Evolutionary conservation across 2,113 vertebrate genomes (phyloP).

Genomic region (Macrotus californicus): DNA sequence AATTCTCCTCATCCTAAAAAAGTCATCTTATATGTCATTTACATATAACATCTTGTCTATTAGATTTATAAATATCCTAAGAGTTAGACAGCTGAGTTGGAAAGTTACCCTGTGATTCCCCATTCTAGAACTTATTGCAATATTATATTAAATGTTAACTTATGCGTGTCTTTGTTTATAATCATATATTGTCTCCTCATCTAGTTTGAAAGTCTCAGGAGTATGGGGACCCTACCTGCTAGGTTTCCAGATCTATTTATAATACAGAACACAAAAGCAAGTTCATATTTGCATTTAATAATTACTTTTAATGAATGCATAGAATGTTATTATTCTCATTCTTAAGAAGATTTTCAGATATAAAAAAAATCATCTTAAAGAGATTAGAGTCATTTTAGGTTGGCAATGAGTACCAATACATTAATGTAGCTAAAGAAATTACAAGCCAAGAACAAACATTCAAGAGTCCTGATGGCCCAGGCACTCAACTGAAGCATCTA

Average conservation of each 20-base stretch:
- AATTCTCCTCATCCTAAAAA: not conserved
- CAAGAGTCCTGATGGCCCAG: not conserved
- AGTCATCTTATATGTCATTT: not conserved
- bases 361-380: not conserved
- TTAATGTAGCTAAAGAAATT: not conserved
- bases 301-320: not conserved
- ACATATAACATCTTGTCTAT: not conserved
- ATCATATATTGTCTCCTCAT: not conserved
- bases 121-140: not conserved
- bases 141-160: not conserved
- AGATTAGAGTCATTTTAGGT: not conserved
- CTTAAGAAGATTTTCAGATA: not conserved
- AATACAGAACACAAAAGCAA: not conserved
- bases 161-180: not conserved
- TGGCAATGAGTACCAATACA: not conserved
- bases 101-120: not conserved
- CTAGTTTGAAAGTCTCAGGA: not conserved
- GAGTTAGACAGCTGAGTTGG: not conserved
- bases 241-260: not conserved
- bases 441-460: not conserved
- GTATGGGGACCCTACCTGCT: not conserved
- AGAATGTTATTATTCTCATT: not conserved
- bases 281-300: not conserved
- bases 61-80: not conserved
- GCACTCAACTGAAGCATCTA: not conserved